These are phyloP conservation scores for Gallinago jamesoni DNA, from an alignment of 2,113 vertebrate species.

Conservation along the genomic window DNA sequence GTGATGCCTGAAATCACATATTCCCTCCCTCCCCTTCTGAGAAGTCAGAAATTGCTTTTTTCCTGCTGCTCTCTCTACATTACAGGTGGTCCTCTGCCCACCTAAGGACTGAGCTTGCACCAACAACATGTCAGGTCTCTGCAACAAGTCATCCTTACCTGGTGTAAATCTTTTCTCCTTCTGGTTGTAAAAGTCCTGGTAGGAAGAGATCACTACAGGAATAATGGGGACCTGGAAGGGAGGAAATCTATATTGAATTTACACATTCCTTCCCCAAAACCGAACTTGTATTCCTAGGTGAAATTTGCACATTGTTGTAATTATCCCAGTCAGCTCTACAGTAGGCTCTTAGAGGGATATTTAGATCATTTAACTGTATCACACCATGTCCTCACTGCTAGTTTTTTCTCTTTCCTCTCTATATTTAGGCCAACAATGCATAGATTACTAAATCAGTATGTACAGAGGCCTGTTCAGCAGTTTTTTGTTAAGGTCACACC, in stretches of 20 bases:
- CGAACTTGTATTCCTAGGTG: neutral
- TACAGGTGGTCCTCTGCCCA: accelerated
- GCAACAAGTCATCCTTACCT: slow-evolving; percentile 47
- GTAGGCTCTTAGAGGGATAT: neutral
- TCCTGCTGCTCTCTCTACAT: neutral
- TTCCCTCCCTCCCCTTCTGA: neutral
- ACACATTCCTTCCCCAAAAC: neutral
- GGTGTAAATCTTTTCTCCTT: slow-evolving; percentile 78
- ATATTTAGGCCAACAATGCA: neutral
- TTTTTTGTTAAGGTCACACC: neutral
- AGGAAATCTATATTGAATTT: neutral
- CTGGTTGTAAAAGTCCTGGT: slow-evolving; percentile 72
- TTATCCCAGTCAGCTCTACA: neutral
- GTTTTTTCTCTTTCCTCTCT: neutral
- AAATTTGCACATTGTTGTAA: neutral
- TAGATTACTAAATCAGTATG: neutral
- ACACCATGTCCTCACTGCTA: neutral
- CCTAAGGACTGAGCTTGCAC: neutral
- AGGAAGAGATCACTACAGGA: slow-evolving; percentile 80
- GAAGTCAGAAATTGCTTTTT: neutral
- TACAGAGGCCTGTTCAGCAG: neutral
- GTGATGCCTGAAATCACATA: neutral
- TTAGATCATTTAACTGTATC: neutral
- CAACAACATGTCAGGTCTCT: neutral
- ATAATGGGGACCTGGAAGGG: slow-evolving; percentile 74